Percentiles rank a stretch among this genome's conserved stretches.
Conservation (phyloP, 2,113 vertebrate species). For the Eretmochelys imbricata region DNA sequence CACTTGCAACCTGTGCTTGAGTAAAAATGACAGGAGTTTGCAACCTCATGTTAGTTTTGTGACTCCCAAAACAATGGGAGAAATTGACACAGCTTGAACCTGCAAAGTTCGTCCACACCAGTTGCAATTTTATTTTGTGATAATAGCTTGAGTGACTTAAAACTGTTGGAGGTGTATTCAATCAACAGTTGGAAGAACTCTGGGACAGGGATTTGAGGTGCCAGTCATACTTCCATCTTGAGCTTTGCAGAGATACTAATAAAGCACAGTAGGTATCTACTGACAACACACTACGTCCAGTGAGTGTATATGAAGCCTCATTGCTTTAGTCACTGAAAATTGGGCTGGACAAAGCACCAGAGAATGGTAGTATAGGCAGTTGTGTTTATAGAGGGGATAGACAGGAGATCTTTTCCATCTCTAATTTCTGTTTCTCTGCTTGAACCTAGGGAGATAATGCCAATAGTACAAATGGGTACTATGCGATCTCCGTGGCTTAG, state of each 20-base stretch:
- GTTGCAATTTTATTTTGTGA: not conserved
- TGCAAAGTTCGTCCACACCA: not conserved
- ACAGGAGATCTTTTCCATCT: not conserved
- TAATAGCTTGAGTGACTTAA: not conserved
- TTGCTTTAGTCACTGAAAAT: not conserved
- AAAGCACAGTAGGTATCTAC: not conserved
- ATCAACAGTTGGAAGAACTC: not conserved
- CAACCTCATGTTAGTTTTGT: not conserved
- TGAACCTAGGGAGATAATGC: not conserved
- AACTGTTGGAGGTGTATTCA: not conserved
- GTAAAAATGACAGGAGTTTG: not conserved
- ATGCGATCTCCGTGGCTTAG: not conserved
- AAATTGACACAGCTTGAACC: not conserved
- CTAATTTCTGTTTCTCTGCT: not conserved
- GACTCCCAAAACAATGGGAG: not conserved
- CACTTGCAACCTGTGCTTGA: not conserved
- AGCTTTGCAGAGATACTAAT: not conserved
- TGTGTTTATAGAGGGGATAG: not conserved
- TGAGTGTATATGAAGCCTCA: accelerated
- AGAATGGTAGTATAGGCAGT: not conserved
- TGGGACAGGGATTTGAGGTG: not conserved
- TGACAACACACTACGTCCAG: not conserved
- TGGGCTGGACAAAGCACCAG: not conserved
- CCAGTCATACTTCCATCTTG: not conserved
- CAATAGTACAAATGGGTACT: not conserved